Evolutionary conservation across 2,888 invertebrate genomes (phyloP), one percentile per base, ranked within the genome.

Genomic region (Lasioglossum lativentre): DNA sequence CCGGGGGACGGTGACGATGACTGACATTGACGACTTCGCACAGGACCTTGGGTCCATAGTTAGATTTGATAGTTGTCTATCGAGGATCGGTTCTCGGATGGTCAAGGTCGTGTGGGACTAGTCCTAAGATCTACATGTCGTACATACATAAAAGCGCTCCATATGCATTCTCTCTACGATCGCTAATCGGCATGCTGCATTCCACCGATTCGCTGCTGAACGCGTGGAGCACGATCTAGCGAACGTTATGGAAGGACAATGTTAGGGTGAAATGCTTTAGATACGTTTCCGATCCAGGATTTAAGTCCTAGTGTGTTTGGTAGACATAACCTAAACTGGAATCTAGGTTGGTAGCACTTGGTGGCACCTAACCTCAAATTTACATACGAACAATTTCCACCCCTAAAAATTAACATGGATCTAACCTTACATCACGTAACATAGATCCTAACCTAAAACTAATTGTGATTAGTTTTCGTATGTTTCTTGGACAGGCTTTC

Each of bases 121-220:
- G 38, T 68, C 38, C 68, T 38, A 68, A 38, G 68, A 38, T 70
- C 87, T 88, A 88, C 52, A 74, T 80, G 80, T 66, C 76, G 80
- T 59, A 85, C 82, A 68, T 68, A 68, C 68, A 82, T 63, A 66
- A 78, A 89, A 86, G 87, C 87, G 77, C 75, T 78, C 68, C 73
- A 88, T 75, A 83, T 85, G 86, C 88, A 88, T 85, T 85, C 83
- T 77, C 38, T 76, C 89, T 90, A 90, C 86, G 85, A 85, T 70
- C 85, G 88, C 90, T 90, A 89, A 66, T 90, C 89, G 89, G 85
- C 90, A 90, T 90, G 90, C 90, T 88, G 85, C 89, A 90, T 90
- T 89, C 86, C 90, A 86, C 73, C 73, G 78, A 80, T 42, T 47
- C 66, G 70, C 72, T 68, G 19, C n/a, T 27, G 10, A 27, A 77